Conservation (phyloP, 2,797 vertebrate genomes). For the Nannoperca australis region DNA sequence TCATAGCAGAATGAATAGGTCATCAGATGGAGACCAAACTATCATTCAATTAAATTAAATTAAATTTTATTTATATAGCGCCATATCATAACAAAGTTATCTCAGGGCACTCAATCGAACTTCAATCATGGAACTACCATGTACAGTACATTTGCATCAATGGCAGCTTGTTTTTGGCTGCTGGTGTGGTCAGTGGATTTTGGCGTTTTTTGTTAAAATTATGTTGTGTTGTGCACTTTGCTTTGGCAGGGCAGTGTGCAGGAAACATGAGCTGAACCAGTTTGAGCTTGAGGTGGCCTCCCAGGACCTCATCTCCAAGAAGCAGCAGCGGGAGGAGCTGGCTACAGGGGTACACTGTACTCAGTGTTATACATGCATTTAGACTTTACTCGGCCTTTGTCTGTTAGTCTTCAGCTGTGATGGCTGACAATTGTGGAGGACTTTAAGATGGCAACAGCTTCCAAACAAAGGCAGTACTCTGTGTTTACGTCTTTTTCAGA, state of each 20-base stretch:
- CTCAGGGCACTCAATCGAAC: no score
- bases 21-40: neutral
- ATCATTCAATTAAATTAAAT: no score
- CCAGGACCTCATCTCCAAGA: slow-evolving; percentile 93
- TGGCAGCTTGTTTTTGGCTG: neutral
- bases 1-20: no score
- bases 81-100: no score
- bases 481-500: slow-evolving; percentile 76
- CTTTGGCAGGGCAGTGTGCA: slow-evolving; percentile 91
- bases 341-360: slow-evolving; percentile 88
- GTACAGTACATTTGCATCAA: neutral
- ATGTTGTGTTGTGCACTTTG: neutral
- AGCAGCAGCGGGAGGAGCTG: slow-evolving; percentile 96
- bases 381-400: neutral
- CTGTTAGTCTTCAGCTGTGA: neutral
- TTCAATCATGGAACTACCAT: no score
- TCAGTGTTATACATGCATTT: neutral
- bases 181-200: neutral
- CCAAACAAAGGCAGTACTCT: neutral
- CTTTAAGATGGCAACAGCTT: neutral
- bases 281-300: slow-evolving; percentile 94
- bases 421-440: no score
- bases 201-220: neutral
- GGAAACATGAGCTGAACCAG: slow-evolving; percentile 95
- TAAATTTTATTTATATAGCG: no score